Evolutionary conservation across 2,888 invertebrate species (phyloP).

Genomic region (Teinopalpus imperialis): DNA sequence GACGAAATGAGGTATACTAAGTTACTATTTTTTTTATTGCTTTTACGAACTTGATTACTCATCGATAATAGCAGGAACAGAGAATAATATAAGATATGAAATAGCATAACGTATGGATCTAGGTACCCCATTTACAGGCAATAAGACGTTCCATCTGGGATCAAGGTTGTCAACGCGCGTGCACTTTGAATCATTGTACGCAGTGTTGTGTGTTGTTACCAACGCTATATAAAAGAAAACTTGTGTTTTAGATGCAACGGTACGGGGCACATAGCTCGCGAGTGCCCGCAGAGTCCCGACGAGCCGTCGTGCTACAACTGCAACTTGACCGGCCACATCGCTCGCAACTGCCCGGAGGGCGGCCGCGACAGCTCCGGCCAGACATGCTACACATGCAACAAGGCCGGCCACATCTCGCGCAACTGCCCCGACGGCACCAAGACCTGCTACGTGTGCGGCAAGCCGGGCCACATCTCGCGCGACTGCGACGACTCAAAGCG

Average conservation of each 20-base stretch:
- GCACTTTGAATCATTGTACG: too few species aligned
- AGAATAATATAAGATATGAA: too few species aligned
- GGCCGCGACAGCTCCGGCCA: slow-evolving; percentile 86
- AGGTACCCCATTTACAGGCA: too few species aligned
- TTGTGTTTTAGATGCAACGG: slow-evolving; percentile 95
- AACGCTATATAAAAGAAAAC: too few species aligned
- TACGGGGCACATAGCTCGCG: slow-evolving; percentile 95
- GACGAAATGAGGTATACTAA: too few species aligned
- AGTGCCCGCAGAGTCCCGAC: slow-evolving; percentile 92
- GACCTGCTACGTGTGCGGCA: slow-evolving; percentile 96
- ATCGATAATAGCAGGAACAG: too few species aligned
- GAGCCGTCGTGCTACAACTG: slow-evolving; percentile 97
- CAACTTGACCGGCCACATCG: slow-evolving; percentile 96
- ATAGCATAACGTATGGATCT: too few species aligned
- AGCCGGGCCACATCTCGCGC: slow-evolving; percentile 94
- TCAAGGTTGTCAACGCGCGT: too few species aligned
- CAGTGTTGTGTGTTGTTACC: too few species aligned
- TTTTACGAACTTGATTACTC: too few species aligned
- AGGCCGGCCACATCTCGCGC: slow-evolving; percentile 94
- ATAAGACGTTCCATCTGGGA: too few species aligned
- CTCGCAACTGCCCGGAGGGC: slow-evolving; percentile 91
- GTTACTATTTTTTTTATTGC: too few species aligned
- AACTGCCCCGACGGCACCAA: slow-evolving; percentile 93
- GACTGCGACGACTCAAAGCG: slow-evolving; percentile 93
- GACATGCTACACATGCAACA: slow-evolving; percentile 97